A percentile compares a stretch with the other conserved stretches of the same genome.
These are phyloP conservation scores for Cyanistes caeruleus DNA, from an alignment of 2,113 vertebrate species.

Conservation along the genomic window DNA sequence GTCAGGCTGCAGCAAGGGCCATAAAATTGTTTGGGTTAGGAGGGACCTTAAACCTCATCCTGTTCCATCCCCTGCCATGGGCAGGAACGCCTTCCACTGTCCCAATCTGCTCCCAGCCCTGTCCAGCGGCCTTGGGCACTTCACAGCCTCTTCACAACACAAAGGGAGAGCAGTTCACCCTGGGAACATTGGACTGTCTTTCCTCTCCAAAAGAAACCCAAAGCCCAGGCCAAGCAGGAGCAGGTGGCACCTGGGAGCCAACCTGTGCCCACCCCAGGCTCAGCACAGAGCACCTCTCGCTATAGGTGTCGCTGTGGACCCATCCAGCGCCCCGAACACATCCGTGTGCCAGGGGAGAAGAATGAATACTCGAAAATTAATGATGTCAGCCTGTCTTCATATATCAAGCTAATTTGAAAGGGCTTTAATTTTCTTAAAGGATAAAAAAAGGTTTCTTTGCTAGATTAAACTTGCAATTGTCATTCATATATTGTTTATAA, in stretches of 20 bases:
- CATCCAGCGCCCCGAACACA: slow-evolving; percentile 21
- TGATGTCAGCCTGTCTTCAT: slow-evolving; percentile 84
- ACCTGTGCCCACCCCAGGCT: background rate
- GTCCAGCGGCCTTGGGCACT: too few species aligned
- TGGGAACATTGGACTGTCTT: rapidly evolving
- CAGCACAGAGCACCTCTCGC: background rate
- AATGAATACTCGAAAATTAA: slow-evolving; percentile 76
- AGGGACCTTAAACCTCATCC: background rate
- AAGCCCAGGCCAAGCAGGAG: rapidly evolving
- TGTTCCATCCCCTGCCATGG: background rate
- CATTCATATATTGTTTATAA: slow-evolving; percentile 98
- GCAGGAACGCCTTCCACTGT: background rate
- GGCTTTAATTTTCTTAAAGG: slow-evolving; percentile 88
- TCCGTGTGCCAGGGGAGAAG: background rate
- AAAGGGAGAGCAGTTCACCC: background rate
- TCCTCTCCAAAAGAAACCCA: background rate
- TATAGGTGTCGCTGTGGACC: slow-evolving; percentile 73
- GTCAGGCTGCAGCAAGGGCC: rapidly evolving
- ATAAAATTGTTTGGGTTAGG: background rate
- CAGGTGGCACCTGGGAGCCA: background rate
- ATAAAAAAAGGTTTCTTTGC: slow-evolving; percentile 90
- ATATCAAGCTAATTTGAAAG: slow-evolving; percentile 86
- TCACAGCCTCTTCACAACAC: background rate
- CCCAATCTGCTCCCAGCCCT: rapidly evolving
- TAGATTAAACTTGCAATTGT: slow-evolving; percentile 98